These are phyloP conservation scores for Macaria liturata DNA, from an alignment of 2,888 invertebrate species.

Conservation along the genomic window DNA sequence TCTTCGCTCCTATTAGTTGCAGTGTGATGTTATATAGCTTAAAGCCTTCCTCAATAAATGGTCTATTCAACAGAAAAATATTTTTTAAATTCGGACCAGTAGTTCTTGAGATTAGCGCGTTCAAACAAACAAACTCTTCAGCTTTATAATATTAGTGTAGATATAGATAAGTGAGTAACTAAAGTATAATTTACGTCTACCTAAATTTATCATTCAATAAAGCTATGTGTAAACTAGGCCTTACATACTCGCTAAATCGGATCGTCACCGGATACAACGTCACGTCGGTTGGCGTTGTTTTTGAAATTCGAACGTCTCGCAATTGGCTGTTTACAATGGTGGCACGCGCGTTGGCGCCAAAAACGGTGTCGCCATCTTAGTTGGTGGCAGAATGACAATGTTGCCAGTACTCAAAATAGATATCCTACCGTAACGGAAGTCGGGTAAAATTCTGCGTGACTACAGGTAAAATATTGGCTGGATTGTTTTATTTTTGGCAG, in stretches of 20 bases:
- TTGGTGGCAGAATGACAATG: conserved; percentile 66
- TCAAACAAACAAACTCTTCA: too few relatives aligned
- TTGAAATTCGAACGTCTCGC: conserved; percentile 76
- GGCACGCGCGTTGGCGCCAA: conserved; percentile 76
- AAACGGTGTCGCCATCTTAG: conserved; percentile 64
- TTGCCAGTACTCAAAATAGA: conserved; percentile 73
- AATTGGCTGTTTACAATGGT: conserved; percentile 69
- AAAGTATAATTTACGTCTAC: too few relatives aligned
- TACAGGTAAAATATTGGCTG: conserved; percentile 44
- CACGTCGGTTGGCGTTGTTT: conserved; percentile 74
- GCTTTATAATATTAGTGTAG: too few relatives aligned
- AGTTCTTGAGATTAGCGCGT: too few relatives aligned
- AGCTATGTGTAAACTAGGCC: too few relatives aligned
- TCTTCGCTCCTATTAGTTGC: too few relatives aligned
- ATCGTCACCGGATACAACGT: conserved; percentile 78
- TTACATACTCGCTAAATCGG: conserved; percentile 44
- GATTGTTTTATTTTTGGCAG: conserved; percentile 35
- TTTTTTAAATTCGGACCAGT: too few relatives aligned
- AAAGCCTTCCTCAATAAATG: too few relatives aligned
- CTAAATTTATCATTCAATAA: too few relatives aligned
- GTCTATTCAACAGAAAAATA: too few relatives aligned
- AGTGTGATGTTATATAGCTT: too few relatives aligned
- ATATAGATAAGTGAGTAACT: too few relatives aligned
- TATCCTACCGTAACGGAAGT: conserved; percentile 44
- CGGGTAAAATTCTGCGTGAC: conserved; percentile 37